Percentiles rank a stretch among this genome's conserved stretches.
Conservation (phyloP, 1,140 invertebrate genomes). For the Scaptodrosophila lebanonensis region DNA sequence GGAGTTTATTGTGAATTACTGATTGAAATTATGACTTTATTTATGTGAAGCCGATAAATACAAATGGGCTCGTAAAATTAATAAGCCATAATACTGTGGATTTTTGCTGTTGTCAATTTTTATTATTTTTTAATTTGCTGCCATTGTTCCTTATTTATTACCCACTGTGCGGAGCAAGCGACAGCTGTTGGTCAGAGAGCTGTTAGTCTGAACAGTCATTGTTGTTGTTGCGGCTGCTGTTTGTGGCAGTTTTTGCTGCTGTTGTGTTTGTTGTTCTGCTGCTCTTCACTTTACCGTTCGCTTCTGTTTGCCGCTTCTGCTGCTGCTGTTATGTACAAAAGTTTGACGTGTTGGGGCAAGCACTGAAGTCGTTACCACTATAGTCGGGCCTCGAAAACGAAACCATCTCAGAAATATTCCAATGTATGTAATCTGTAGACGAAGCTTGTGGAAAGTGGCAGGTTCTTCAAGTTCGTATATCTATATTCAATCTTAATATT, state of each 20-base stretch:
- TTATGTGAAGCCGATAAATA: no score
- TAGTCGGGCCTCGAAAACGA: no score
- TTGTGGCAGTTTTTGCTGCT: neutral
- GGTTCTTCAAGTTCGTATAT: no score
- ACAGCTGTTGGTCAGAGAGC: constrained; percentile 61
- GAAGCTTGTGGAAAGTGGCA: no score
- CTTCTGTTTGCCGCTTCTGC: constrained; percentile 2
- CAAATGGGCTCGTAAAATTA: no score
- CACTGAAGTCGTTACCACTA: constrained; percentile 15
- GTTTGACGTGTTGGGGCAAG: neutral
- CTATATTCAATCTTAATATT: no score
- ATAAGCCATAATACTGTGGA: no score
- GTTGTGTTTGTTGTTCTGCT: constrained; percentile 36
- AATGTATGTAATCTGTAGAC: no score
- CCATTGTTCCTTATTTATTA: constrained; percentile 18
- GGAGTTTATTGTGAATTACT: no score
- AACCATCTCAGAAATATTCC: no score
- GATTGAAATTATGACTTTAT: no score
- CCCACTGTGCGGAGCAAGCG: constrained; percentile 12
- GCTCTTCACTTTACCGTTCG: constrained; percentile 14
- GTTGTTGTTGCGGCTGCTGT: constrained; percentile 19
- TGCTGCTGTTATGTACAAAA: constrained; percentile 9
- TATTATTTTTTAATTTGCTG: constrained; percentile 3
- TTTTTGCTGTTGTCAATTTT: constrained; percentile 10
- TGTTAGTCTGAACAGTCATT: neutral